A percentile compares a stretch with the other conserved stretches of the same genome.
These are phyloP conservation scores for Pinna nobilis DNA, from an alignment of 1,140 invertebrate species.

Conservation along the genomic window DNA sequence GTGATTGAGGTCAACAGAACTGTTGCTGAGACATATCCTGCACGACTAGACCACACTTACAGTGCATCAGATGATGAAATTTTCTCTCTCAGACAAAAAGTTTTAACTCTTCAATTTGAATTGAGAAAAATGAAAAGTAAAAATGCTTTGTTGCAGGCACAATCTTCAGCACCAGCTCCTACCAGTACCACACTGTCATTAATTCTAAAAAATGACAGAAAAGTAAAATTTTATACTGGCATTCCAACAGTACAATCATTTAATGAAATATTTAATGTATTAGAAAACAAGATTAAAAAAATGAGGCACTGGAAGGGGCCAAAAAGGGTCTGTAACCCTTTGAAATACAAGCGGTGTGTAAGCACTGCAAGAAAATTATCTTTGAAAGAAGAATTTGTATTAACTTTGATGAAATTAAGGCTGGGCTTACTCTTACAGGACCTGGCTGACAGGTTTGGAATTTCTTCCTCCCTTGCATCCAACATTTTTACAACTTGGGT, in stretches of 20 bases:
- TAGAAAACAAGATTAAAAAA: not conserved
- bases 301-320: constrained; percentile 4
- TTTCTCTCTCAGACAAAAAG: not conserved
- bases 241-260: not conserved
- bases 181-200: too few relatives aligned
- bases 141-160: too few relatives aligned
- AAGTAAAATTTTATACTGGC: constrained; percentile 5
- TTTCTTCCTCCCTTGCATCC: constrained; percentile 17
- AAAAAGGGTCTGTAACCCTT: constrained; percentile 3
- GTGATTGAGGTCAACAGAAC: too few relatives aligned
- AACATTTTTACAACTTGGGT: constrained; percentile 24
- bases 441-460: constrained; percentile 26
- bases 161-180: too few relatives aligned
- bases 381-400: constrained; percentile 31
- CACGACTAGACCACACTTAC: not conserved
- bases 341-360: not conserved
- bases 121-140: too few relatives aligned
- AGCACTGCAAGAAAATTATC: constrained; percentile 2
- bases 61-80: not conserved
- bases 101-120: not conserved
- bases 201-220: not conserved
- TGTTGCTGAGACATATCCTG: not conserved
- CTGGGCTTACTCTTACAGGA: constrained; percentile 21
- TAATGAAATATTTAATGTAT: not conserved
- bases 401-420: constrained; percentile 28